A percentile compares a stretch with the other conserved stretches of the same genome.
phyloP scores from a whole-genome alignment of 2,113 vertebrate species.

The Mustela lutreola region DNA sequence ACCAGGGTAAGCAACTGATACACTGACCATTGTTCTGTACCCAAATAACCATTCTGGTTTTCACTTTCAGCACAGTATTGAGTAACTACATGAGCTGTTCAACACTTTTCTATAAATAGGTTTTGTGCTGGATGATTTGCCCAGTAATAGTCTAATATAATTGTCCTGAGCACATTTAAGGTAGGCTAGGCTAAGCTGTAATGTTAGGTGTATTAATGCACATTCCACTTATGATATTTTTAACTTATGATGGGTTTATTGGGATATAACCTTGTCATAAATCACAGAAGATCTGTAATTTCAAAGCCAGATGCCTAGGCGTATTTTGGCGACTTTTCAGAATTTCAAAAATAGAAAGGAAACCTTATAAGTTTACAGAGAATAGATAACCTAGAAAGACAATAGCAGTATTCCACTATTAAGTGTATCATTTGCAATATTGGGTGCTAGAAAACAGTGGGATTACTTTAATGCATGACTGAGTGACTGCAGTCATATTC shows the following conservation, averaged over 20 bases:
- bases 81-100: neutral
- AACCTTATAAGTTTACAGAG: neutral
- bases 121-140: neutral
- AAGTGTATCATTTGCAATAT: neutral
- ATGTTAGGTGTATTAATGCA: neutral
- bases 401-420: neutral
- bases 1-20: neutral
- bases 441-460: neutral
- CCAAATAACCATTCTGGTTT: neutral
- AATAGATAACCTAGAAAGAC: neutral
- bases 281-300: neutral
- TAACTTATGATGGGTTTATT: neutral
- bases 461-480: neutral
- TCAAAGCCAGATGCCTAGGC: neutral
- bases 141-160: neutral
- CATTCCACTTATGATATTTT: neutral
- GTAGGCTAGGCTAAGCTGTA: neutral
- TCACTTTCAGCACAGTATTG: neutral
- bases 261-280: neutral
- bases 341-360: slow-evolving; percentile 31
- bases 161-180: neutral
- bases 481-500: neutral
- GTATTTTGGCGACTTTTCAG: neutral
- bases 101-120: neutral
- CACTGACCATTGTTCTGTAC: neutral